These are phyloP conservation scores for Antidorcas marsupialis DNA, from an alignment of 2,113 vertebrate species.

Conservation along the genomic window DNA sequence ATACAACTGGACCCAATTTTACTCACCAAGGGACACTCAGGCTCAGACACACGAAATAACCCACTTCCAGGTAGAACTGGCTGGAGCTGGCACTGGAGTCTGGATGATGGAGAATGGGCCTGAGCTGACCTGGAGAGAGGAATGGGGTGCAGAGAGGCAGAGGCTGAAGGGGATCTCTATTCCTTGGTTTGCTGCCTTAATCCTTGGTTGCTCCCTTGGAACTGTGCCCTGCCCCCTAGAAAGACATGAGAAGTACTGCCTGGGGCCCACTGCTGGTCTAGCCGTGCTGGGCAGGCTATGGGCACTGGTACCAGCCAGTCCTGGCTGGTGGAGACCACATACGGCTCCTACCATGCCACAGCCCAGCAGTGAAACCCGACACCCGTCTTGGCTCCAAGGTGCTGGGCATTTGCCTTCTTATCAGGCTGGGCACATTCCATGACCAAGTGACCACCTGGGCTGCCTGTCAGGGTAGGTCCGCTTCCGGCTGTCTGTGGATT, in stretches of 20 bases:
- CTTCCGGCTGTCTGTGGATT: neutral
- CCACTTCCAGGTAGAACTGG: neutral
- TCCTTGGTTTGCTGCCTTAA: neutral
- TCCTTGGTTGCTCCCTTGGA: neutral
- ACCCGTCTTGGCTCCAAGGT: neutral
- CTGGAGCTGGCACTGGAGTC: neutral
- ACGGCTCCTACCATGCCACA: neutral
- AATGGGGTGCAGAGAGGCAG: neutral
- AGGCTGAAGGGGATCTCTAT: neutral
- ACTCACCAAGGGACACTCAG: neutral
- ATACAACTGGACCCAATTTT: neutral
- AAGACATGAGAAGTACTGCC: neutral
- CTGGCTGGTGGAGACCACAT: conserved; percentile 23
- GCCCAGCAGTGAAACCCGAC: neutral
- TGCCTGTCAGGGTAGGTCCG: neutral
- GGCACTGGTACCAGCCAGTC: neutral
- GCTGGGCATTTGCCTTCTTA: conserved; percentile 65
- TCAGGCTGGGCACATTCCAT: conserved; percentile 36
- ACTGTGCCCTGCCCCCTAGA: neutral
- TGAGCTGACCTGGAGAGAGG: neutral
- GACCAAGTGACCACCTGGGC: conserved; percentile 28
- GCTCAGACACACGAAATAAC: neutral
- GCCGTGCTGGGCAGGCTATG: neutral
- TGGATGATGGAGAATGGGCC: neutral
- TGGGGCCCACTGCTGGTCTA: neutral